Conservation (phyloP, 2,888 invertebrate genomes). For the Escarpia spicata region DNA sequence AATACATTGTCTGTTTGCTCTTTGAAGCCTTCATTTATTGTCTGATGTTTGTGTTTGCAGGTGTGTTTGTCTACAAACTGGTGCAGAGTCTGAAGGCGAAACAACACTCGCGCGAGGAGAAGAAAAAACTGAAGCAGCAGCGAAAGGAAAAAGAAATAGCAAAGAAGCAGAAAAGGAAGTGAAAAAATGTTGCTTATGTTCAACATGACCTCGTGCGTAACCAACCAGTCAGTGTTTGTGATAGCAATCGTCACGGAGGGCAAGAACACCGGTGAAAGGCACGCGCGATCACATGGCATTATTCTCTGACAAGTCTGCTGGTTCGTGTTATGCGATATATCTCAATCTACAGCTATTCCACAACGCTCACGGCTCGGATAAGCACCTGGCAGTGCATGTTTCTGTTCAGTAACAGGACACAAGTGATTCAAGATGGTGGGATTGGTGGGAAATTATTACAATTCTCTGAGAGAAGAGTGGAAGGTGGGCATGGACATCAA, state of each 20-base stretch:
- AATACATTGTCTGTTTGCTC: background rate
- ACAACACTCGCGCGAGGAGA: slow-evolving; percentile 81
- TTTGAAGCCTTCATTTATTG: background rate
- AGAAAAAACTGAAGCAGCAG: slow-evolving; percentile 80
- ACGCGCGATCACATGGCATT: background rate
- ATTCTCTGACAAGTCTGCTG: background rate
- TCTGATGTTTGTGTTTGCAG: slow-evolving; percentile 71
- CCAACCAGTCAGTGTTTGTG: background rate
- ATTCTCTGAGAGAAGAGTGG: background rate
- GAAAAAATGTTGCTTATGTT: background rate
- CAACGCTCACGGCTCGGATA: background rate
- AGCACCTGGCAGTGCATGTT: background rate
- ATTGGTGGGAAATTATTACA: background rate
- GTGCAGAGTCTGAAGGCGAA: slow-evolving; percentile 83
- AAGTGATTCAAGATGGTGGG: background rate
- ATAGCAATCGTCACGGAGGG: background rate
- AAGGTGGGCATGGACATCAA: background rate
- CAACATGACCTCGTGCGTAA: background rate
- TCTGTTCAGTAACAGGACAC: background rate
- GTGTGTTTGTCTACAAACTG: slow-evolving; percentile 86
- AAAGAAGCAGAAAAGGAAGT: slow-evolving; percentile 40
- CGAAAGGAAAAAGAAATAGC: slow-evolving; percentile 74
- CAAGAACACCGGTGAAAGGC: background rate
- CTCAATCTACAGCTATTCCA: background rate
- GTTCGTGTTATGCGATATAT: background rate